Evolutionary conservation across 1,140 invertebrate genomes (phyloP), one percentile per base, ranked within the genome.

Genomic region (Drosophila chauvacae): DNA sequence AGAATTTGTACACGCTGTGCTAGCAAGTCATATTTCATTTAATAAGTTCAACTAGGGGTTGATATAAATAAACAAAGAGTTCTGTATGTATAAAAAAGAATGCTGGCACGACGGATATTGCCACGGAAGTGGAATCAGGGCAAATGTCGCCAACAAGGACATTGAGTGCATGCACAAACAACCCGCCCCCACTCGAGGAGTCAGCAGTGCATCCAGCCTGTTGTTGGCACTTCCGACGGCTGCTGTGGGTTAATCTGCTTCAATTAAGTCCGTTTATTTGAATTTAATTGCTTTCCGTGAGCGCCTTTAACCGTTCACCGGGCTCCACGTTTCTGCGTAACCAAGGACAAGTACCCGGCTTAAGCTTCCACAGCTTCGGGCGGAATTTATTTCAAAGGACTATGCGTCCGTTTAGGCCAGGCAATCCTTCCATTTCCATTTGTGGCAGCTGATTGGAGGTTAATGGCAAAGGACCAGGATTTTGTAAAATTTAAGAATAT

Each of bases 241-340:
- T 75, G 71, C 71, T 80, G 63, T 61, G 68, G 81, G 84, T 88
- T 88, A 88, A 88, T 88, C 84, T 88, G 84, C 80, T 81, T 88
- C 77, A 88, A 88, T 88, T 88, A 88, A 81, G 77, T 78, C 72
- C 69, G 77, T 88, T 88, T 88, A 88, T 88, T 84, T 88, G 77
- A 88, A 88, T 88, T 88, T 88, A 88, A 88, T 88, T 88, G 84
- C 84, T 80, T 88, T 83, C 77, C 80, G 64, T 58, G 68, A 57
- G 41, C 44, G 45, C 68, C 35, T 55, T 37, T 23, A 55, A 37
- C 7, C 33, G 51, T 35, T 14, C 47, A 41, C 23, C n/a, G n/a
- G 37, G 7, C 41, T 45, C 37, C 10, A 59, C 51, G 55, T 50
- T 71, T 50, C 62, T 33, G 39, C 48, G 11, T 48, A 26, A 7